Evolutionary conservation across 2,797 vertebrate species (phyloP).

Genomic region (Acipenser transmontanus): DNA sequence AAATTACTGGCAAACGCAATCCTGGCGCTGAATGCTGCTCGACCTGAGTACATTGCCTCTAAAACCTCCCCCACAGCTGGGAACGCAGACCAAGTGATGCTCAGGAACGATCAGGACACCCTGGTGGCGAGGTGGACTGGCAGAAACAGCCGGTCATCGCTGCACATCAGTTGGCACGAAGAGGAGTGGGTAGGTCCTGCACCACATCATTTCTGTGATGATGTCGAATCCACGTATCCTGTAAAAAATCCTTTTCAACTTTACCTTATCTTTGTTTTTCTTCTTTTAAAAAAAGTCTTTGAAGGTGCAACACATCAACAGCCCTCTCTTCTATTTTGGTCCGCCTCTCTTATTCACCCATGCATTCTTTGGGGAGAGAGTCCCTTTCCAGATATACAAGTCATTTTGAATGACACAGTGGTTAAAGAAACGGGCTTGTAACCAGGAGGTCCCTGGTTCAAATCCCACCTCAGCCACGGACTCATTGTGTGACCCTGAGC

Average conservation of each 20-base stretch:
- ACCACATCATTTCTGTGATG: not conserved
- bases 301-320: no score
- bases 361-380: no score
- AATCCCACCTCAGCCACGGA: no score
- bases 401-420: no score
- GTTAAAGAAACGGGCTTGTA: no score
- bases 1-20: slow-evolving; percentile 89
- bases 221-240: no score
- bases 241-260: not conserved
- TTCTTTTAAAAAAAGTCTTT: slow-evolving; percentile 24
- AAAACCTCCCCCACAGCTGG: slow-evolving; percentile 83
- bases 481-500: no score
- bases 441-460: no score
- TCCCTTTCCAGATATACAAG: no score
- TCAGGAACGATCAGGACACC: slow-evolving; percentile 93
- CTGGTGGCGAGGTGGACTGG: slow-evolving; percentile 89
- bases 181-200: slow-evolving; percentile 86
- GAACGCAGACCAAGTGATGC: slow-evolving; percentile 87
- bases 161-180: slow-evolving; percentile 87
- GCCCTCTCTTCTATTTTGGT: not conserved
- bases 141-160: slow-evolving; percentile 79
- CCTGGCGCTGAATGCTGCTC: slow-evolving; percentile 84
- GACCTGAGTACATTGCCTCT: slow-evolving; percentile 94
- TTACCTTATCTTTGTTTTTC: slow-evolving; percentile 6
- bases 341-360: no score